phyloP scores from a whole-genome alignment of 2,888 invertebrate species.

The Pristionchus maxplancki region DNA sequence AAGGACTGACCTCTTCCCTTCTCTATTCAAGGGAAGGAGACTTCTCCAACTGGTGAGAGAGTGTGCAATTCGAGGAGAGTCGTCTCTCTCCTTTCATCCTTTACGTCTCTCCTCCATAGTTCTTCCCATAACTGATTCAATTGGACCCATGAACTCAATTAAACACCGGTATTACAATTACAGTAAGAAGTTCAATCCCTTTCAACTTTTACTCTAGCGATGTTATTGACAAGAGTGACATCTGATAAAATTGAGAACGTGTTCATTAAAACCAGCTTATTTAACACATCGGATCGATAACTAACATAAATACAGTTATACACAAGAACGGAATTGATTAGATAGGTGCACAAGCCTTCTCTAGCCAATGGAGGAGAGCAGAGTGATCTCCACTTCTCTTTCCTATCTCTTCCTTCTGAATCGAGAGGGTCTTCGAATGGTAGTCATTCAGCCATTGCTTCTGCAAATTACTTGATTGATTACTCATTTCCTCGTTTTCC shows the following conservation, averaged over 20 bases:
- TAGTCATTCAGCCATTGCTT: constrained; percentile 76
- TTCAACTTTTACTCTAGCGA: no score
- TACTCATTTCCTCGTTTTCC: background rate
- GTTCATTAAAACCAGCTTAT: background rate
- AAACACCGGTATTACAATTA: background rate
- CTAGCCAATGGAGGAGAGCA: constrained; percentile 59
- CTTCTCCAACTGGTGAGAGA: background rate
- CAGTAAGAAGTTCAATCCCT: background rate
- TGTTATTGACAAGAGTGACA: no score
- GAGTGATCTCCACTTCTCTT: constrained; percentile 22
- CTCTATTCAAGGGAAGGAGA: background rate
- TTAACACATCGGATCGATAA: constrained; percentile 4
- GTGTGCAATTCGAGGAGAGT: background rate
- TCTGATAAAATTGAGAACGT: background rate
- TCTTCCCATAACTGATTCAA: background rate
- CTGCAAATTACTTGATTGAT: constrained; percentile 54
- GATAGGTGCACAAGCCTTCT: constrained; percentile 49
- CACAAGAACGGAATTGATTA: background rate
- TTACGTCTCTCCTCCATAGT: background rate
- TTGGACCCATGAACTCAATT: background rate
- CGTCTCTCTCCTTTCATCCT: background rate
- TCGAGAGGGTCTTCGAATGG: constrained; percentile 69
- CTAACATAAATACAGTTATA: background rate
- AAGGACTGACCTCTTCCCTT: background rate
- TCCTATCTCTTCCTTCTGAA: constrained; percentile 53